Percentiles rank a stretch among this genome's conserved stretches.
Conservation (phyloP, 2,888 invertebrate genomes). For the Bhutanitis thaidina region DNA sequence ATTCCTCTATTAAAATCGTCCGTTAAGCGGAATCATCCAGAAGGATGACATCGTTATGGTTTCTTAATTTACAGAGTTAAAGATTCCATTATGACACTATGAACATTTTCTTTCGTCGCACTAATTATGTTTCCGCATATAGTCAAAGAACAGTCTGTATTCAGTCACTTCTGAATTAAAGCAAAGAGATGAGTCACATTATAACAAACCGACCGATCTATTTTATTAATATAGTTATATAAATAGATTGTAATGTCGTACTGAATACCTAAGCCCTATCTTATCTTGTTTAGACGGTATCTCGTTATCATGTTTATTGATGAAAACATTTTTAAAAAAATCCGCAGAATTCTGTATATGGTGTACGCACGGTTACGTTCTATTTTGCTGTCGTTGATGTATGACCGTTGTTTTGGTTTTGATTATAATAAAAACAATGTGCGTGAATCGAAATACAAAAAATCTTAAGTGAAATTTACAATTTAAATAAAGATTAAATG, state of each 20-base stretch:
- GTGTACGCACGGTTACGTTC: neutral
- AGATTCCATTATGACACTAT: no score
- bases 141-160: conserved; percentile 12
- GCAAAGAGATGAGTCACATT: conserved; percentile 13
- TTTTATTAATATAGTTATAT: neutral
- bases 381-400: no score
- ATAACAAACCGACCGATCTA: conserved; percentile 4
- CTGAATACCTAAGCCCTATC: conserved; percentile 3
- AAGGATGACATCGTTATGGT: no score
- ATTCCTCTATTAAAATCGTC: no score
- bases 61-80: no score
- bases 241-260: conserved; percentile 3
- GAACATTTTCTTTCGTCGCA: neutral
- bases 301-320: conserved; percentile 16
- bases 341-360: neutral
- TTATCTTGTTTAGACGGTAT: conserved; percentile 3
- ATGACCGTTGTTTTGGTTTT: no score
- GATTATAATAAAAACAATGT: no score
- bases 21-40: no score
- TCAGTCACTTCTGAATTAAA: conserved; percentile 16
- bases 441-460: no score
- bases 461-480: no score
- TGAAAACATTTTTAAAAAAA: conserved; percentile 4
- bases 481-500: no score
- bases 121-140: neutral